These are phyloP conservation scores for Rhopalosiphum nymphaeae DNA, from an alignment of 2,888 invertebrate species.

Conservation along the genomic window DNA sequence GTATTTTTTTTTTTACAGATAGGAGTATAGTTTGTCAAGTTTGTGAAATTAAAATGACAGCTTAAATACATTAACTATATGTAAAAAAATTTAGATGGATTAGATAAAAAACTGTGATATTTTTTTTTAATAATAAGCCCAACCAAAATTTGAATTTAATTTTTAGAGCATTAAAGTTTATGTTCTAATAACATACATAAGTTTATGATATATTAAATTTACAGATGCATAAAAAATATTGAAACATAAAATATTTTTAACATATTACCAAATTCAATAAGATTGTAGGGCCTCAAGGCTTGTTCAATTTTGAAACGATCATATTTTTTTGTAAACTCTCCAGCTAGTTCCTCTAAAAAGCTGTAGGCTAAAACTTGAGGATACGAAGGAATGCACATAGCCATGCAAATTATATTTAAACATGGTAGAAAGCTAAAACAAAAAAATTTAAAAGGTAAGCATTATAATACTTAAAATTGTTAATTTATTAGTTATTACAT, in stretches of 20 bases:
- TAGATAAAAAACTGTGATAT: not conserved
- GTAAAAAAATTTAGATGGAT: not conserved
- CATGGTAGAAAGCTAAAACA: conserved; percentile 69
- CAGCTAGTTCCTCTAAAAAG: conserved; percentile 71
- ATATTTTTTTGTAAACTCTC: conserved; percentile 71
- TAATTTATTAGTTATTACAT: not conserved
- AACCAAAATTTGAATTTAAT: not conserved
- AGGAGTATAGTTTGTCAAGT: not conserved
- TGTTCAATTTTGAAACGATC: conserved; percentile 69
- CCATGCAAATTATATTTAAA: conserved; percentile 70
- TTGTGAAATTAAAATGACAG: not conserved
- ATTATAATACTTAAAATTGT: not conserved
- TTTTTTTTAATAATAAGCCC: not conserved
- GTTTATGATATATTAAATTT: not conserved
- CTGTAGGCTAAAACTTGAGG: conserved; percentile 71
- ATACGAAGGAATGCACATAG: conserved; percentile 70
- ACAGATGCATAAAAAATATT: not conserved
- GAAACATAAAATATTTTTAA: not conserved
- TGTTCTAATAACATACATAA: not conserved
- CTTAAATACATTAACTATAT: not conserved
- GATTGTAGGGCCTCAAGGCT: conserved; percentile 71
- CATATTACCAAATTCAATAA: conserved; percentile 71
- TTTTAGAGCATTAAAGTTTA: not conserved
- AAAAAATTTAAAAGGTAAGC: conserved; percentile 65
- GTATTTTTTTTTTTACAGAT: not conserved